phyloP scores from a whole-genome alignment of 2,888 invertebrate genomes.

The Bellardia pandia region DNA sequence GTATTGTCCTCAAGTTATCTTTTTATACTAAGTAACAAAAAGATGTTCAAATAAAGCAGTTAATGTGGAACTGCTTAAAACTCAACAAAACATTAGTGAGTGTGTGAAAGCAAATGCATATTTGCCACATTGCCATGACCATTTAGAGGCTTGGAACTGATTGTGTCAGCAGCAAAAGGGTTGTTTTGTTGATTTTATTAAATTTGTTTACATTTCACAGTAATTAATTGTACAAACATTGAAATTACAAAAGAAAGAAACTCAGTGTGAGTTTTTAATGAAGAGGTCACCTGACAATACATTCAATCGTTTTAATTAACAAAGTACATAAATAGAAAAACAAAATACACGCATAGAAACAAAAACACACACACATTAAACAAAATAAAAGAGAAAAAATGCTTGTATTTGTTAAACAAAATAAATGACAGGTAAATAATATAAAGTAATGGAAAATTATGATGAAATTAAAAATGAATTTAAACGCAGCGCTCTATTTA shows the following conservation, averaged over 20 bases:
- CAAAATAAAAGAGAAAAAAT: neutral
- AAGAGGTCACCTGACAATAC: conserved; percentile 68
- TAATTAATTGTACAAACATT: conserved; percentile 69
- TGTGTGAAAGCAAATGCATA: conserved; percentile 55
- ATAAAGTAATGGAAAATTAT: conserved; percentile 11
- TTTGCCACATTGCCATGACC: neutral
- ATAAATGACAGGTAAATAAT: neutral
- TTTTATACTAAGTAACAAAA: too few species aligned
- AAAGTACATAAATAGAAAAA: conserved; percentile 30
- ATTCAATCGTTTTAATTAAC: conserved; percentile 71
- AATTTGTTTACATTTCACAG: conserved; percentile 71
- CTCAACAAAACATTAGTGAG: conserved; percentile 1
- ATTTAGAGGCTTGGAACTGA: conserved; percentile 12
- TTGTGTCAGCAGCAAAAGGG: conserved; percentile 15
- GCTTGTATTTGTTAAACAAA: conserved; percentile 23
- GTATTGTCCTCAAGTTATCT: too few species aligned
- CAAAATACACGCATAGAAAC: neutral
- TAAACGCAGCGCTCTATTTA: neutral
- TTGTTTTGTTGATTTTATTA: conserved; percentile 50
- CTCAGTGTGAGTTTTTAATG: conserved; percentile 20
- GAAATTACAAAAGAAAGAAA: conserved; percentile 41
- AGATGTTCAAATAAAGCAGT: too few species aligned
- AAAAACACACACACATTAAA: conserved; percentile 6
- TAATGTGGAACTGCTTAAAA: too few species aligned
- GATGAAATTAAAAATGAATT: conserved; percentile 44